Percentiles rank a stretch among this genome's conserved stretches.
phyloP scores from a whole-genome alignment of 2,113 vertebrate species.

The Triplophysa dalaica region DNA sequence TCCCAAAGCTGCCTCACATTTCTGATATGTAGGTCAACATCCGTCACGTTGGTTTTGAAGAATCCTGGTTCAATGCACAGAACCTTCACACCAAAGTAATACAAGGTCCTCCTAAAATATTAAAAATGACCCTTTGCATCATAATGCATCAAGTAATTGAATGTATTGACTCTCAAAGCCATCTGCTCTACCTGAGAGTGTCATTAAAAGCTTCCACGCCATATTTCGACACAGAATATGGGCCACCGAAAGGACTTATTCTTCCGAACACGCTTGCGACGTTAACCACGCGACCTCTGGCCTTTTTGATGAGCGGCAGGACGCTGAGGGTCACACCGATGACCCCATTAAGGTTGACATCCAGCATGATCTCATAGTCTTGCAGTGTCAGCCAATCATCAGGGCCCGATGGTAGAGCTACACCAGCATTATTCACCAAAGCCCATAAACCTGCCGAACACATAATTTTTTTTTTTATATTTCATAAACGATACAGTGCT shows the following conservation, averaged over 20 bases:
- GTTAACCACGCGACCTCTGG: conserved; percentile 78
- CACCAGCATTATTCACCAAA: conserved; percentile 81
- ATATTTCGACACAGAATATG: conserved; percentile 76
- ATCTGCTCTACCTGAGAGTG: conserved; percentile 68
- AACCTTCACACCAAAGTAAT: conserved; percentile 80
- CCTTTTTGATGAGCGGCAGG: conserved; percentile 81
- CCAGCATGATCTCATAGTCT: conserved; percentile 76
- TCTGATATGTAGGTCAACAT: conserved; percentile 57
- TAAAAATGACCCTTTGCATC: neutral
- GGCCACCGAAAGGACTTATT: conserved; percentile 68
- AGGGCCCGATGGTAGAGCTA: conserved; percentile 67
- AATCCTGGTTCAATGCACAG: conserved; percentile 77
- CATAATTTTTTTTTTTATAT: neutral
- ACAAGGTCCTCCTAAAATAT: conserved; percentile 71
- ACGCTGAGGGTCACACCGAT: conserved; percentile 81
- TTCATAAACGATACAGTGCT: neutral
- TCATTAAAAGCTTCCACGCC: conserved; percentile 82
- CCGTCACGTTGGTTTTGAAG: conserved; percentile 74
- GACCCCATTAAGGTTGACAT: conserved; percentile 77
- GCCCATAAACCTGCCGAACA: conserved; percentile 75
- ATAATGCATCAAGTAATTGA: neutral
- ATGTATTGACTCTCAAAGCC: neutral
- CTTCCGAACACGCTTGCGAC: conserved; percentile 77
- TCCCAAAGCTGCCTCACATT: conserved; percentile 67
- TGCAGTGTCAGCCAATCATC: conserved; percentile 78